phyloP scores from a whole-genome alignment of 2,888 invertebrate species.

The Onchidella celtica region DNA sequence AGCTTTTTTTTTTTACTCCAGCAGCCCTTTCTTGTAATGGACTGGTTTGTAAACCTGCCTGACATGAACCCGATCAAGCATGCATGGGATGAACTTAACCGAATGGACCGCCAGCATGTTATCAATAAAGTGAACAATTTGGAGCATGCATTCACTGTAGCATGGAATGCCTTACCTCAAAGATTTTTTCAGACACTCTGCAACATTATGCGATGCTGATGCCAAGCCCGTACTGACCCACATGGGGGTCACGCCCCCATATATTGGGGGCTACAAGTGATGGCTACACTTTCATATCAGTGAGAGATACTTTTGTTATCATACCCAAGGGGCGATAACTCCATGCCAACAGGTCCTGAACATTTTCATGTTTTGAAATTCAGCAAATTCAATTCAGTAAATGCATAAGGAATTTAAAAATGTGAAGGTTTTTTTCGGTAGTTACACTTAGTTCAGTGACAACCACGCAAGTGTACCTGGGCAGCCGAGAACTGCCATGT shows the following conservation, averaged over 20 bases:
- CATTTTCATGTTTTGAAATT: background rate
- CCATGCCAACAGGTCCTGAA: background rate
- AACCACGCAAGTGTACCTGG: too few relatives aligned
- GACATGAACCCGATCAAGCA: background rate
- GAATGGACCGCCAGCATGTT: slow-evolving; percentile 2
- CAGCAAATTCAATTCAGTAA: background rate
- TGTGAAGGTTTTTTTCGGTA: too few relatives aligned
- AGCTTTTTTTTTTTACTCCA: background rate
- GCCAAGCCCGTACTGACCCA: background rate
- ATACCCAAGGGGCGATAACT: background rate
- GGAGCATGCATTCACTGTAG: background rate
- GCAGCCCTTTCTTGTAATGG: slow-evolving; percentile 8
- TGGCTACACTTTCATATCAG: background rate
- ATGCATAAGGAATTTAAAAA: background rate
- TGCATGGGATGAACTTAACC: background rate
- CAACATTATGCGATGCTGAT: background rate
- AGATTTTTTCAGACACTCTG: slow-evolving; percentile 1
- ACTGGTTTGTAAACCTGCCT: background rate
- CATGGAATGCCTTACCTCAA: background rate
- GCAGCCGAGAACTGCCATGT: too few relatives aligned
- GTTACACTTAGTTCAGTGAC: too few relatives aligned
- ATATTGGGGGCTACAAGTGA: too few relatives aligned
- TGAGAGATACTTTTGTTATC: background rate
- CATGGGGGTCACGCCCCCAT: background rate
- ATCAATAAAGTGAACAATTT: slow-evolving; percentile 1